A percentile compares a stretch with the other conserved stretches of the same genome.
phyloP scores from a whole-genome alignment of 2,797 vertebrate species.

The Podarcis siculus region DNA sequence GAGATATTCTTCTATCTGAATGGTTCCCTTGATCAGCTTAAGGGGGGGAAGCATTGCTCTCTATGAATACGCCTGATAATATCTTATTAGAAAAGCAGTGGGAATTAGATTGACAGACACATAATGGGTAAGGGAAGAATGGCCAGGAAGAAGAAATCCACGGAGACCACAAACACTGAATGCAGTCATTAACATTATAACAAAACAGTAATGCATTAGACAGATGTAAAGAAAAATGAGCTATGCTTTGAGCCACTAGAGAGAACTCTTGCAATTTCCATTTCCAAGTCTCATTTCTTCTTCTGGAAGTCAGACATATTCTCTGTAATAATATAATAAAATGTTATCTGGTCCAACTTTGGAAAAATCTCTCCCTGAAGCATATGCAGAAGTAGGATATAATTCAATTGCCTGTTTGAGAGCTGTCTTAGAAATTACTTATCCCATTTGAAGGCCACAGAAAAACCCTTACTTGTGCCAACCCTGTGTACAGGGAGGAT shows the following conservation, averaged over 20 bases:
- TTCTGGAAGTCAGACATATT: not conserved
- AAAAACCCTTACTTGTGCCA: not conserved
- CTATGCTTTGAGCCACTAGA: conserved; percentile 26
- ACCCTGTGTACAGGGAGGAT: not conserved
- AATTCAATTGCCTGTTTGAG: not conserved
- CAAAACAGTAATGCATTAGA: conserved; percentile 35
- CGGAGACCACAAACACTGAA: not conserved
- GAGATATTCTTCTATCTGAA: conserved; percentile 3
- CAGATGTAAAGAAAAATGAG: conserved; percentile 17
- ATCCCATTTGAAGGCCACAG: not conserved
- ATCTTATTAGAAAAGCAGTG: conserved; percentile 2
- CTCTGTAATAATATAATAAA: not conserved
- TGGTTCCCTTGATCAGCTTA: not conserved
- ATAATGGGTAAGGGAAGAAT: not conserved
- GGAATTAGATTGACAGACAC: not conserved
- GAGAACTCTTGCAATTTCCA: not conserved
- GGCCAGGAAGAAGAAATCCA: not conserved
- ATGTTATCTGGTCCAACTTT: not conserved
- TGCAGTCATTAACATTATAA: conserved; percentile 10
- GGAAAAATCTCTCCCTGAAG: not conserved
- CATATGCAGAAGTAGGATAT: accelerated
- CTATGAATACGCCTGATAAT: not conserved
- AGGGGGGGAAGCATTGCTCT: not conserved
- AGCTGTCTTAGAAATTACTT: not conserved
- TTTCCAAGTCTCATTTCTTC: conserved; percentile 21